phyloP scores from a whole-genome alignment of 1,140 invertebrate species.

The Bursaphelenchus mucronatus region DNA sequence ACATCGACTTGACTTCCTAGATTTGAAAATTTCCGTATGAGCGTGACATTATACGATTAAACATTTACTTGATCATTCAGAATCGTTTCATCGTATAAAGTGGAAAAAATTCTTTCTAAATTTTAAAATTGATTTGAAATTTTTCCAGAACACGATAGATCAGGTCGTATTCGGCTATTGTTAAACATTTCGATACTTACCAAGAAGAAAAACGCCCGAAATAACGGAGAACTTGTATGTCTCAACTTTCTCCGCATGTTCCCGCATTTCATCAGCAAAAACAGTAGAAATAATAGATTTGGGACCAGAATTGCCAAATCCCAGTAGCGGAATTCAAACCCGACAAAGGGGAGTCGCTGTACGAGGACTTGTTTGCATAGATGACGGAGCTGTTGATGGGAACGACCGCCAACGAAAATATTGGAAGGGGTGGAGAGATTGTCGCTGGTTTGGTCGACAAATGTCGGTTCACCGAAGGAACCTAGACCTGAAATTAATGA shows the following conservation, averaged over 20 bases:
- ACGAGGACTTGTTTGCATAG: constrained; percentile 17
- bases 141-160: too few species aligned
- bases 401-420: constrained; percentile 8
- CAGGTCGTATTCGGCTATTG: too few species aligned
- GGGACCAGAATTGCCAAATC: constrained; percentile 1
- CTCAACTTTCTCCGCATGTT: constrained; percentile 1
- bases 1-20: too few species aligned
- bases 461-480: too few species aligned
- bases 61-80: too few species aligned
- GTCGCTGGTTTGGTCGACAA: too few species aligned
- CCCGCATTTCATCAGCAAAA: constrained; percentile 14
- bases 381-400: constrained; percentile 18
- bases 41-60: too few species aligned
- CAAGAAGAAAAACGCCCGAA: constrained; percentile 10
- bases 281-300: constrained; percentile 10
- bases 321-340: constrained; percentile 20
- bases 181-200: neutral
- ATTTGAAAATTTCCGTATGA: too few species aligned
- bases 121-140: too few species aligned
- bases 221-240: constrained; percentile 4
- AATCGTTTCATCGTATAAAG: too few species aligned
- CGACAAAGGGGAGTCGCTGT: constrained; percentile 2
- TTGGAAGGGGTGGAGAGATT: constrained; percentile 1
- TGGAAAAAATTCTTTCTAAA: too few species aligned
- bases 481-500: too few species aligned